Conservation (phyloP, 2,113 vertebrate species). For the Glaucidium brasilianum region DNA sequence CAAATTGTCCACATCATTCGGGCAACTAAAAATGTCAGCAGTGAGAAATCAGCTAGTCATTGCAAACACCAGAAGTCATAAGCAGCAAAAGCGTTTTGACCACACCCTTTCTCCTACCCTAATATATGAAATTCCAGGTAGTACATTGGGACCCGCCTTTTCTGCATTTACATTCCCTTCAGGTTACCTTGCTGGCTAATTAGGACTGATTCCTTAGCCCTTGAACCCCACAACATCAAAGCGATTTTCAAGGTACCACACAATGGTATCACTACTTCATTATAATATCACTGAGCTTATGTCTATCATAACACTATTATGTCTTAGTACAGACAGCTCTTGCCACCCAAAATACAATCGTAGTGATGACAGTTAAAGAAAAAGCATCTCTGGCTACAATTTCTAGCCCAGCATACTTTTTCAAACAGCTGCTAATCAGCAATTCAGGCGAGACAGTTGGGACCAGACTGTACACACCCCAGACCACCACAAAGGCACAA, state of each 20-base stretch:
- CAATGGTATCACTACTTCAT: not conserved
- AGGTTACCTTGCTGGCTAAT: not conserved
- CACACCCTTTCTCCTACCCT: conserved; percentile 30
- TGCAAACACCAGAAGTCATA: not conserved
- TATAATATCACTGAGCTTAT: not conserved
- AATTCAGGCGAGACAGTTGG: not conserved
- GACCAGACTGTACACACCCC: not conserved
- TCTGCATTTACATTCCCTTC: not conserved
- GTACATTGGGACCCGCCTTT: not conserved
- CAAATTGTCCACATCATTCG: not conserved
- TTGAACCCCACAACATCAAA: not conserved
- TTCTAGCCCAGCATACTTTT: not conserved
- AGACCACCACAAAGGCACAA: not conserved
- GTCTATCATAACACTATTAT: not conserved
- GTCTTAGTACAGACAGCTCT: not conserved
- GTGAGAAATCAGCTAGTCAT: not conserved
- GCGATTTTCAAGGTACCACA: not conserved
- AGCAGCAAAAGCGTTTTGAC: not conserved
- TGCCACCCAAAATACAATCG: not conserved
- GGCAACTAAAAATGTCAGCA: not conserved
- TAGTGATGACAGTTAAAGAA: not conserved
- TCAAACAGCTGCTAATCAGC: not conserved
- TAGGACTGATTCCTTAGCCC: not conserved
- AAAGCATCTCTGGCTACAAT: not conserved
- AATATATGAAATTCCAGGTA: not conserved